Base-by-base conservation (phyloP, 2,888 invertebrate species). In the Schizaphis graminum region DNA sequence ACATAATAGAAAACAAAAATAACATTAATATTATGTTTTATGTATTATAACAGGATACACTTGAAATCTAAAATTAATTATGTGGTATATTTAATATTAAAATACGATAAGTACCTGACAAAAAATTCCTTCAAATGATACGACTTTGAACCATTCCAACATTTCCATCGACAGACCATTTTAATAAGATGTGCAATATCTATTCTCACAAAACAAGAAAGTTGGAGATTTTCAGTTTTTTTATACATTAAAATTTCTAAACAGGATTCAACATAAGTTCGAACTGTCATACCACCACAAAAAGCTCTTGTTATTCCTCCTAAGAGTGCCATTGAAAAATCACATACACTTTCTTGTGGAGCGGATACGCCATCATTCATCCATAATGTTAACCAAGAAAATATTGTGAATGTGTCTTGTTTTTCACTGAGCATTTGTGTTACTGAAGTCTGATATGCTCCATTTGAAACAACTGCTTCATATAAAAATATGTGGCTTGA, bases 401-500 rank as follows among this genome's bases (percentile, higher is more conserved):
- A 86, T 47, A 86, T 86, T 11, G 86, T 86, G 28, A 86, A 86
- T 28, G 86, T 86, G 47, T 86, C 47, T 47, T 86, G 86, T 47
- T 47, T 86, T 28, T 86, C 86, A 86, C 86, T 86, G 26, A 86
- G 3, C 86, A 86, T 86, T 35, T 86, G 86, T 47, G 86, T 47
- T 13, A 86, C 86, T 28, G 86, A 86, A 26, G 28, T 28, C 47
- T 86, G 86, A 28, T 86, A 86, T 86, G 10, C 44, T 47, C 44
- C 86, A 47, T 44, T 86, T 28, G 47, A 86, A 47, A 28, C 44
- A 28, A 86, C 86, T 26, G 47, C 47, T 86, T 86, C 86, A 35
- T 86, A 86, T 28, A 86, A 86, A 47, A 86, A 86, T 26, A 86
- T 86, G 28, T 86, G 86, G 47, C 86, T 86, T 47, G 86, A 86